Evolutionary conservation across 2,888 invertebrate genomes (phyloP), one percentile per base, ranked within the genome.

Genomic region (Merodon equestris): DNA sequence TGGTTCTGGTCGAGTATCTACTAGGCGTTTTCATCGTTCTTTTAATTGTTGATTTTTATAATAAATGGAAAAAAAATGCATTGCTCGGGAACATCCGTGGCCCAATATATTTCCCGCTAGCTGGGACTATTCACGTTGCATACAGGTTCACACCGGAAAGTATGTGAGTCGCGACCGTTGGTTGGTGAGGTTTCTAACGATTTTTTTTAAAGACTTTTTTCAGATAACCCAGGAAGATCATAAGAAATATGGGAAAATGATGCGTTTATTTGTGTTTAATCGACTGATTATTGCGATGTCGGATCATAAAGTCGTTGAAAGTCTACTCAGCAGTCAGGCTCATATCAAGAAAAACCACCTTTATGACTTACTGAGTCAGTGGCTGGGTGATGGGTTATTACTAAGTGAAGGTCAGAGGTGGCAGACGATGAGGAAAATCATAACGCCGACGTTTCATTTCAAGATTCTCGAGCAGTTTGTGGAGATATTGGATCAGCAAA

Each of bases 401-500:
- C 61, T 87, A 5, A 87, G 87, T 73, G 84, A 85, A 34, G 87
- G 86, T 34, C 82, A 86, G 0, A 91, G 91, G 88, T 95, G 95
- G 95, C 91, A 90, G 83, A 88, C 88, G 0, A 90, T 93, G 17
- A 90, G 95, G 36, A 94, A 93, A 86, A 91, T 94, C 73, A 88
- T 95, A 58, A 94, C 95, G 0, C 94, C 95, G 1, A 91, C 95
- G 0, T 95, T 95, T 86, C 95, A 95, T 86, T 95, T 94, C 85
- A 92, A 93, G 83, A 94, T 95, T 66, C 87, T 95, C 48, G 93
- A 94, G 83, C 91, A 93, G 82, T 95, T 94, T 85, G 87, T 94
- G 7, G 92, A 92, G 1, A 91, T 93, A 0, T 94, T 95, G 84
- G 92, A 94, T 83, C 91, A 91, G 73, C 93, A 93, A 81, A 90